Conservation (phyloP, 64 coral and sea anemone species). For the Actinia equina region DNA sequence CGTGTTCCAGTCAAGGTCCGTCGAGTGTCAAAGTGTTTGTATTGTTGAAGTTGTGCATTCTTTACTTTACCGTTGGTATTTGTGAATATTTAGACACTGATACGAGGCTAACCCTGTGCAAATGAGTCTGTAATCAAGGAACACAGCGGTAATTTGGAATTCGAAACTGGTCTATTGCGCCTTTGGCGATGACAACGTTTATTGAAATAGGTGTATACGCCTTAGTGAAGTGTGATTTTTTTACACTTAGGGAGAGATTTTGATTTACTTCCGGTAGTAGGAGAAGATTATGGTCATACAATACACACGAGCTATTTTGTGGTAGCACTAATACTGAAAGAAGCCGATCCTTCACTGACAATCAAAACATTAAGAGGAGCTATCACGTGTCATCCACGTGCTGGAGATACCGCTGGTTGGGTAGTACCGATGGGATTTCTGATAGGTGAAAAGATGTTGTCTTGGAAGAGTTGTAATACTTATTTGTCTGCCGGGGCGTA, state of each 20-base stretch:
- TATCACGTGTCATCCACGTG: conserved; percentile 42
- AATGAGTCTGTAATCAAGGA: too few species aligned
- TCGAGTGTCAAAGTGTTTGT: too few species aligned
- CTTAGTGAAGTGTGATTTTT: not conserved
- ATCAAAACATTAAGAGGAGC: conserved; percentile 8
- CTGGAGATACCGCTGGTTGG: conserved; percentile 45
- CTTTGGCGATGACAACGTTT: too few species aligned
- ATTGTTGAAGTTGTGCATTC: too few species aligned
- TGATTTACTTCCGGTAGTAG: conserved; percentile 41
- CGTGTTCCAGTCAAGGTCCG: too few species aligned
- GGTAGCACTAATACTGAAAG: conserved; percentile 30
- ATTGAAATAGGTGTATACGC: too few species aligned
- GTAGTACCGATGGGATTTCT: conserved; percentile 27
- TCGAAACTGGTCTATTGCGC: too few species aligned
- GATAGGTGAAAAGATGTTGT: not conserved
- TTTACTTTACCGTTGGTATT: too few species aligned
- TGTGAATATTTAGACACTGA: too few species aligned
- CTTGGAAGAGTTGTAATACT: conserved; percentile 25
- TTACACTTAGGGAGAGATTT: conserved; percentile 18
- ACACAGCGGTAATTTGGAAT: too few species aligned
- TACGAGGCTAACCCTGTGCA: too few species aligned
- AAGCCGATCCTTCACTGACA: conserved; percentile 9
- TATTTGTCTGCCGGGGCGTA: conserved; percentile 28
- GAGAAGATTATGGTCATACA: conserved; percentile 31
- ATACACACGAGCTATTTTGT: conserved; percentile 22